Conservation (phyloP, 2,888 invertebrate genomes). For the Patella pellucida region DNA sequence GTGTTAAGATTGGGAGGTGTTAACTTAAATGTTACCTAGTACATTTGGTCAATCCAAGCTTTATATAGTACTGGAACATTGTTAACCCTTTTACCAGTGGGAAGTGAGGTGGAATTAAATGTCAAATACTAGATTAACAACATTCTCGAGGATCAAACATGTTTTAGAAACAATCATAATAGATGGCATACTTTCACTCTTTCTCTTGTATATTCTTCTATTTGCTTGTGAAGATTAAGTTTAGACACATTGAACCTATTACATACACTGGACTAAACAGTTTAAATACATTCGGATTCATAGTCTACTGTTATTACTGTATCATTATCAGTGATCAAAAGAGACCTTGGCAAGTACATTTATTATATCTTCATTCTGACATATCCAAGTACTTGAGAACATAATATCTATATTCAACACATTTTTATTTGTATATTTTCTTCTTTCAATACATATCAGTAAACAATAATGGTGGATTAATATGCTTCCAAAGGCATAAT, state of each 20-base stretch:
- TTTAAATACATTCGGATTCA: constrained; percentile 4
- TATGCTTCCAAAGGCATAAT: too few species aligned
- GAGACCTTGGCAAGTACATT: too few species aligned
- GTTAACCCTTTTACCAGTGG: neutral
- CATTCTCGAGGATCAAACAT: neutral
- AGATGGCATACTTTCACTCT: neutral
- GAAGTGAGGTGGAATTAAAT: constrained; percentile 9
- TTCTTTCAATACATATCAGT: too few species aligned
- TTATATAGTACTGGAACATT: neutral
- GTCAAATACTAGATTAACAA: constrained; percentile 7
- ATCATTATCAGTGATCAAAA: too few species aligned
- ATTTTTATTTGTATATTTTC: too few species aligned
- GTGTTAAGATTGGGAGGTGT: constrained; percentile 2
- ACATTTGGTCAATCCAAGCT: constrained; percentile 5
- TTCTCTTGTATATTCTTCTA: neutral
- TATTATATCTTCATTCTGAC: too few species aligned
- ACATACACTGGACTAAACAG: constrained; percentile 11
- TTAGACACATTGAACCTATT: neutral
- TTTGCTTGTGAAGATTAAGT: neutral
- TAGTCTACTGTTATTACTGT: neutral
- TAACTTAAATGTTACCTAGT: constrained; percentile 4
- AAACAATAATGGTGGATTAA: too few species aligned
- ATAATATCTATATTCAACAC: too few species aligned
- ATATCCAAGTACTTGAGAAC: too few species aligned
- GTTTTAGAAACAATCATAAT: constrained; percentile 9